Percentiles rank a stretch among this genome's conserved stretches.
These are phyloP conservation scores for Idaea dimidiata DNA, from an alignment of 2,888 invertebrate genomes.

Conservation along the genomic window DNA sequence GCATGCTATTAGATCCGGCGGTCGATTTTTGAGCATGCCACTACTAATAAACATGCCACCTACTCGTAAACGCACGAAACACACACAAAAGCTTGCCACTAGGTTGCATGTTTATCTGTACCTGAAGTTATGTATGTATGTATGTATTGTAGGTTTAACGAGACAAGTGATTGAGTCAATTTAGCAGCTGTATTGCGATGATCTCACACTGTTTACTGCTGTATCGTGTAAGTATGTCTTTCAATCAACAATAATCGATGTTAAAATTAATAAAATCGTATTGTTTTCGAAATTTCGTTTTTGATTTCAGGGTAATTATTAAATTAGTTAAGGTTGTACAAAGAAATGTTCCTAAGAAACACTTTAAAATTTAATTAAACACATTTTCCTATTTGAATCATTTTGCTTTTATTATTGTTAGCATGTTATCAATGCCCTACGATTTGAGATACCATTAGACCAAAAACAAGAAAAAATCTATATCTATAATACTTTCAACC, in stretches of 20 bases:
- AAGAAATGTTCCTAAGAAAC: not conserved
- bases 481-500: too few species aligned
- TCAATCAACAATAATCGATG: slow-evolving; percentile 28
- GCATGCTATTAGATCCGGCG: too few species aligned
- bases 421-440: too few species aligned
- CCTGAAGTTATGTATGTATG: slow-evolving; percentile 43
- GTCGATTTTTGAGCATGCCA: too few species aligned
- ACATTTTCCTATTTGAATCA: too few species aligned
- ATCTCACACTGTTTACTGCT: slow-evolving; percentile 69
- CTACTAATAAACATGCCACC: too few species aligned
- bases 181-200: slow-evolving; percentile 64
- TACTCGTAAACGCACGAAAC: too few species aligned
- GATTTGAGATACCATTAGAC: too few species aligned
- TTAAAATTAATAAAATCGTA: slow-evolving; percentile 43
- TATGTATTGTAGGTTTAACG: slow-evolving; percentile 53
- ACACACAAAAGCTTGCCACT: too few species aligned
- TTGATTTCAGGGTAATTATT: slow-evolving; percentile 45
- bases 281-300: slow-evolving; percentile 41
- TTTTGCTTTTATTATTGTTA: too few species aligned
- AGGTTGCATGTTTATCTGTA: too few species aligned
- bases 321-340: slow-evolving; percentile 3
- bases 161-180: slow-evolving; percentile 73
- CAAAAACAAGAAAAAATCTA: not conserved
- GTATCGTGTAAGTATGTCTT: slow-evolving; percentile 43
- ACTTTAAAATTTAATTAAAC: too few species aligned